These are phyloP conservation scores for Nasua narica DNA, from an alignment of 2,797 vertebrate genomes.

Conservation along the genomic window DNA sequence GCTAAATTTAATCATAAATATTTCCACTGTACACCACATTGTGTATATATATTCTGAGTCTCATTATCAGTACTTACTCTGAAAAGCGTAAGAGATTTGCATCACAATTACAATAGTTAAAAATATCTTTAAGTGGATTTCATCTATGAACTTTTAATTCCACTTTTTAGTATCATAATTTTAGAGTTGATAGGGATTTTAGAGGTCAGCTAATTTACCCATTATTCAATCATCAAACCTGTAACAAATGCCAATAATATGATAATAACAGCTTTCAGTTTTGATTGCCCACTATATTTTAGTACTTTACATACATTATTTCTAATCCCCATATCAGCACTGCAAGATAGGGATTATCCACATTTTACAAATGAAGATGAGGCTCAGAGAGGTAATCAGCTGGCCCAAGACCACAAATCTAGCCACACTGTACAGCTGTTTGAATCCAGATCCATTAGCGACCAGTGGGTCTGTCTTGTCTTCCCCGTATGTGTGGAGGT, in stretches of 20 bases:
- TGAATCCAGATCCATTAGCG: not conserved
- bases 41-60: not conserved
- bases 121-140: conserved; percentile 69
- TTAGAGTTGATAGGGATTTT: conserved; percentile 56
- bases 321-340: conserved; percentile 59
- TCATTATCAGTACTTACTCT: not conserved
- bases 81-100: conserved; percentile 48
- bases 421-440: not conserved
- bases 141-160: conserved; percentile 73
- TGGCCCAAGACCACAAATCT: not conserved
- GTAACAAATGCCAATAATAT: conserved; percentile 65
- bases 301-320: conserved; percentile 67
- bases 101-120: conserved; percentile 39
- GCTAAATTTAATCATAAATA: not conserved
- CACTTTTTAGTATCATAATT: conserved; percentile 62
- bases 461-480: not conserved
- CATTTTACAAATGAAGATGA: conserved; percentile 60
- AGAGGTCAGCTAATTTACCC: conserved; percentile 69
- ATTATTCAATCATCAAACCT: conserved; percentile 70
- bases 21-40: not conserved
- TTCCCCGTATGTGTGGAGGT: not conserved
- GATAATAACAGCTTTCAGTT: conserved; percentile 65
- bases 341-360: conserved; percentile 50
- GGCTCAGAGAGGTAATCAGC: conserved; percentile 22
- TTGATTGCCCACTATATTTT: conserved; percentile 58